Evolutionary conservation across 1,140 invertebrate genomes (phyloP).

Genomic region (Lerema accius): DNA sequence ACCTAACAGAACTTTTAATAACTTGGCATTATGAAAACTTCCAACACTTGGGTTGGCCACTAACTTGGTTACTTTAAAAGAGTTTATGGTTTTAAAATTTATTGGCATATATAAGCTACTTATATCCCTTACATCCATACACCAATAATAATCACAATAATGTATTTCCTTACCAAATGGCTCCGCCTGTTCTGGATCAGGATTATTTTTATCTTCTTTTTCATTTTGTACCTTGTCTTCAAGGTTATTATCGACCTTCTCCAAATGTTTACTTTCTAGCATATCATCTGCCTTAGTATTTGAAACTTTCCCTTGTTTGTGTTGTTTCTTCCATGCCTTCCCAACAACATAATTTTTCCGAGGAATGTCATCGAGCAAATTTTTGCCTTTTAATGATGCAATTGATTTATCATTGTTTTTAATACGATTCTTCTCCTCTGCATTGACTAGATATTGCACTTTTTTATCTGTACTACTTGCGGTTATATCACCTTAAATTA

Average conservation of each 20-base stretch:
- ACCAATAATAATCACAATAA: too few relatives aligned
- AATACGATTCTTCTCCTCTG: constrained; percentile 65
- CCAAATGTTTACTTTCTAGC: background rate
- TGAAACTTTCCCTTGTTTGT: constrained; percentile 39
- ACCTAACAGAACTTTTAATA: too few relatives aligned
- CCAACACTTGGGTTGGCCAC: too few relatives aligned
- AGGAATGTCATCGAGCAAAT: constrained; percentile 60
- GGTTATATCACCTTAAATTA: constrained; percentile 61
- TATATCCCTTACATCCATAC: too few relatives aligned
- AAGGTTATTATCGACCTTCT: constrained; percentile 42
- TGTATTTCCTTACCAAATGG: constrained; percentile 53
- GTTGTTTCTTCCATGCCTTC: constrained; percentile 64
- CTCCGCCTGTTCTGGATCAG: background rate
- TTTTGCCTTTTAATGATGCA: constrained; percentile 70
- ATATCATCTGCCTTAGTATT: constrained; percentile 56
- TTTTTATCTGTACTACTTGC: constrained; percentile 51
- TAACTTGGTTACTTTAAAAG: too few relatives aligned
- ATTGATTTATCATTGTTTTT: constrained; percentile 77
- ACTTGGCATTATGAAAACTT: too few relatives aligned
- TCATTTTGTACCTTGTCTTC: constrained; percentile 52
- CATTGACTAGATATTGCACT: constrained; percentile 63
- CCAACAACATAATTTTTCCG: constrained; percentile 51
- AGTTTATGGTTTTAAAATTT: too few relatives aligned
- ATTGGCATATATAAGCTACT: too few relatives aligned
- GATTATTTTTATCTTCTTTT: background rate